Conservation (phyloP, 2,113 vertebrate species). For the Ameiurus melas region DNA sequence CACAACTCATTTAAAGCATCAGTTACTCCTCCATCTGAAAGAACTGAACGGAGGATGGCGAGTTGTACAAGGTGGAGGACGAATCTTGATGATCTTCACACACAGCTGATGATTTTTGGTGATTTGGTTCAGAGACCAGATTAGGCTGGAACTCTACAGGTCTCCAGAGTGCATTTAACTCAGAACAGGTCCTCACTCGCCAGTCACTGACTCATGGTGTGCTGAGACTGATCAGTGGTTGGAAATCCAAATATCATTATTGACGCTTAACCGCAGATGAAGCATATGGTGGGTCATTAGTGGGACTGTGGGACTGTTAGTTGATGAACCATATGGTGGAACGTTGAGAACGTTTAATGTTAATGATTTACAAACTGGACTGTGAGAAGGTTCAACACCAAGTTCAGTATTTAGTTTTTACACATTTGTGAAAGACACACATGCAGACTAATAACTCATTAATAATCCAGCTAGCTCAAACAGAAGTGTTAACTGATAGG, state of each 20-base stretch:
- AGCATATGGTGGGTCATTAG: conserved; percentile 1
- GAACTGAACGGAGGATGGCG: background rate
- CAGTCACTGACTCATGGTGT: background rate
- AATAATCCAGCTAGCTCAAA: background rate
- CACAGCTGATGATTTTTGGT: background rate
- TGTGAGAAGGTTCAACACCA: background rate
- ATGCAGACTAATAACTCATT: background rate
- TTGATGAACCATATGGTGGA: background rate
- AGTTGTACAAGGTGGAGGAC: background rate
- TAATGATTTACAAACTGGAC: conserved; percentile 1
- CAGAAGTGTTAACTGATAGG: background rate
- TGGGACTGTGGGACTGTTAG: background rate
- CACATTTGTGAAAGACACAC: background rate
- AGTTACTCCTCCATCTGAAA: background rate
- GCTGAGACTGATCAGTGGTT: background rate
- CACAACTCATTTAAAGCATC: background rate
- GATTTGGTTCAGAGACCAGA: background rate
- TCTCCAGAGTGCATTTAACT: conserved; percentile 1
- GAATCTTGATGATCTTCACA: background rate
- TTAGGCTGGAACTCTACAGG: background rate
- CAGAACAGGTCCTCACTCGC: background rate
- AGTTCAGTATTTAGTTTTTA: background rate
- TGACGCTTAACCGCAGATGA: background rate
- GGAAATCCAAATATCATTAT: background rate
- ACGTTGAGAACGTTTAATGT: background rate